Evolutionary conservation across 1,140 invertebrate species (phyloP), one percentile per base, ranked within the genome.

Genomic region (Philaenus spumarius): DNA sequence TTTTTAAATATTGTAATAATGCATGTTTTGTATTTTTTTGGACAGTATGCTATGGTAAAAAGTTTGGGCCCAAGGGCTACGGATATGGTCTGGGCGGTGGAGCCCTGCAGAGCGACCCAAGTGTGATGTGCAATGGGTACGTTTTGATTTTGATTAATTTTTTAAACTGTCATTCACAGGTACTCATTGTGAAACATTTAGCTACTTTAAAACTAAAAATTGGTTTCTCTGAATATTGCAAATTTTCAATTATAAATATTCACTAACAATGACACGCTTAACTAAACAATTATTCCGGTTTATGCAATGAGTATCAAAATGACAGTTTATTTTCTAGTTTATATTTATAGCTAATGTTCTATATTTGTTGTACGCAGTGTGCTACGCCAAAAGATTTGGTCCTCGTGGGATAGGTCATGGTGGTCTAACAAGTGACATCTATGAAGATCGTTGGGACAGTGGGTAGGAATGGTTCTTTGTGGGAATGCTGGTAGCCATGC

Each of bases 41-140:
- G 79, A 64, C 81, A 93, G 90, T 89, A 68, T 95, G 92, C 82
- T 95, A 95, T 77, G 90, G 83, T 69, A 94, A 92, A 82, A 87
- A 85, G 78, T 95, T 93, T 77, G 92, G 91, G 66, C 92, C 91
- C 59, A 93, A 93, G 77, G 92, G 92, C 73, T 95, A 95, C 75
- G 92, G 92, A 65, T 94, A 91, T 75, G 92, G 91, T 64, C 87
- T 90, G 79, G 90, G 91, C 70, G 90, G 88, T 69, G 92, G 91
- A 70, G 89, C 90, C 64, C 79, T 93, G 66, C 90, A 93, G 77
- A 90, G 86, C 75, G 89, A 92, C 77, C 83, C 82, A 73, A 65
- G 63, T 55, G 54, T 48, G 15, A 82, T 81, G 22, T 30, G 42
- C 30, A 68, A 69, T 55, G 66, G 66, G 67, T 69, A 62, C 57